Evolutionary conservation across 2,797 vertebrate species (phyloP).

Genomic region (Hapalemur alaotrensis): DNA sequence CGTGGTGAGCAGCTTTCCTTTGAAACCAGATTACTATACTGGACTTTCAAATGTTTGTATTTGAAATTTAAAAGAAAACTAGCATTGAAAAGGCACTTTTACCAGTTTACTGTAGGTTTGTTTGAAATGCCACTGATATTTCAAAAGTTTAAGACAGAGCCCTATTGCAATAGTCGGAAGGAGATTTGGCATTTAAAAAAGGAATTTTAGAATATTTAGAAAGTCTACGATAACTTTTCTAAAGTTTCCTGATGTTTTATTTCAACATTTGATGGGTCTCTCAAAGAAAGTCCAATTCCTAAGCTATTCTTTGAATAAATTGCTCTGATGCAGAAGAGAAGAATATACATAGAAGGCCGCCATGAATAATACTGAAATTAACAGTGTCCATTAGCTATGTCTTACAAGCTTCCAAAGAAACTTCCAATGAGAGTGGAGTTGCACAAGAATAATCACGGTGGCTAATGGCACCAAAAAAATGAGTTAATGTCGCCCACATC

Average conservation of each 20-base stretch:
- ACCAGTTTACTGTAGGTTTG: conserved; percentile 63
- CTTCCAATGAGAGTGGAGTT: background rate
- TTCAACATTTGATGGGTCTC: background rate
- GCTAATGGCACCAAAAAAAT: background rate
- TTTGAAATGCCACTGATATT: conserved; percentile 55
- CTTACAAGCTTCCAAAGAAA: conserved; percentile 22
- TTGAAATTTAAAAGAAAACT: conserved; percentile 78
- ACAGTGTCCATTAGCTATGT: background rate
- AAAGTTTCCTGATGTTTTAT: conserved; percentile 15
- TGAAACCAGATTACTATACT: conserved; percentile 77
- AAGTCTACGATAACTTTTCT: background rate
- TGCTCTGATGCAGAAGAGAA: background rate
- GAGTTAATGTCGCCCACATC: accelerated
- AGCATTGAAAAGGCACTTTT: conserved; percentile 65
- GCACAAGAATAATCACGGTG: background rate
- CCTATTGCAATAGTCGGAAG: background rate
- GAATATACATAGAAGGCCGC: background rate
- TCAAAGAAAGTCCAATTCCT: conserved; percentile 34
- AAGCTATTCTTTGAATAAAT: conserved; percentile 36
- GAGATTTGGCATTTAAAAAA: background rate
- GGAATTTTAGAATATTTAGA: background rate
- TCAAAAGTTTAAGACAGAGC: conserved; percentile 24
- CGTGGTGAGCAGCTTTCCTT: conserved; percentile 71
- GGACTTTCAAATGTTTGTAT: conserved; percentile 77
- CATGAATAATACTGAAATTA: background rate